A percentile compares a stretch with the other conserved stretches of the same genome.
These are phyloP conservation scores for Anthonomus grandis DNA, from an alignment of 1,140 invertebrate species.

Conservation along the genomic window DNA sequence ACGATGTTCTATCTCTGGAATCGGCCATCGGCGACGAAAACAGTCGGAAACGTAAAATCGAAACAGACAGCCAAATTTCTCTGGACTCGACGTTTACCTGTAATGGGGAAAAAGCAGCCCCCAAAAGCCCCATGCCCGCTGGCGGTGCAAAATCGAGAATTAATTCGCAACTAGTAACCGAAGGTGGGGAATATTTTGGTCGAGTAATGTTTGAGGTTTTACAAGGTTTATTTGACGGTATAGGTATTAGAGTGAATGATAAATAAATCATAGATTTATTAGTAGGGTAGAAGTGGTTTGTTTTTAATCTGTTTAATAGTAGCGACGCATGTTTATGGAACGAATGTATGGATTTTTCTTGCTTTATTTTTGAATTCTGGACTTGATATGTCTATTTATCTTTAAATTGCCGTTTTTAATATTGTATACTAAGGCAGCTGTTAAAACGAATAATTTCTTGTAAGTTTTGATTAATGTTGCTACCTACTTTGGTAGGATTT, in stretches of 20 bases:
- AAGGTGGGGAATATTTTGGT: conserved; percentile 37
- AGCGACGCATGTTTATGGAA: not conserved
- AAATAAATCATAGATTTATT: conserved; percentile 1
- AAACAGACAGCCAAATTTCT: conserved; percentile 4
- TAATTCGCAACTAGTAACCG: conserved; percentile 25
- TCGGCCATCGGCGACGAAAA: conserved; percentile 1
- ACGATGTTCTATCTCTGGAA: conserved; percentile 10
- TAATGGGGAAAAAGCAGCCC: not conserved
- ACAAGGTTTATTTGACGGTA: conserved; percentile 23
- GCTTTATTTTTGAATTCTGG: too few species aligned
- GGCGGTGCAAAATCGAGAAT: conserved; percentile 14
- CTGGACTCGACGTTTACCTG: conserved; percentile 20
- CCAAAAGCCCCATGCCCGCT: not conserved
- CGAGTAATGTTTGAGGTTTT: conserved; percentile 27
- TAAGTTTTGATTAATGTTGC: too few species aligned
- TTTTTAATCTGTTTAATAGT: not conserved
- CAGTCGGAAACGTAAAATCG: conserved; percentile 23
- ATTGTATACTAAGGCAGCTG: too few species aligned
- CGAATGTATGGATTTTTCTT: too few species aligned
- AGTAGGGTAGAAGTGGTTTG: not conserved
- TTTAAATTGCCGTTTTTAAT: too few species aligned
- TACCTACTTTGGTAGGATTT: too few species aligned
- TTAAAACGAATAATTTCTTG: too few species aligned
- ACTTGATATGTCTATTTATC: too few species aligned
- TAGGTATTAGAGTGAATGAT: conserved; percentile 12